Evolutionary conservation across 2,113 vertebrate genomes (phyloP).

Genomic region (Melanocharis versteri): DNA sequence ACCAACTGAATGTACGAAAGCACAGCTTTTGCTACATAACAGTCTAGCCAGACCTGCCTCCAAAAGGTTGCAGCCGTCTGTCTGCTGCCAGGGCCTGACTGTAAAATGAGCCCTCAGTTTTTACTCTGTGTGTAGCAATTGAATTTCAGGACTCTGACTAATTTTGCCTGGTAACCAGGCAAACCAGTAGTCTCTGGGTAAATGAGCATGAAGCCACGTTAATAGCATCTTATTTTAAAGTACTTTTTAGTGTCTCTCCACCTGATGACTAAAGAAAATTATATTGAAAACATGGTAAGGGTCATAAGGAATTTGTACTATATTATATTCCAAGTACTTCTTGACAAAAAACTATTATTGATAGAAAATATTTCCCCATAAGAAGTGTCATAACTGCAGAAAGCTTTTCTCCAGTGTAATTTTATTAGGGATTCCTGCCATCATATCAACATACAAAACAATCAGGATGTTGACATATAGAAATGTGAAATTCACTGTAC

Average conservation of each 20-base stretch:
- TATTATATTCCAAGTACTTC: background rate
- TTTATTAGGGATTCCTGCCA: constrained; percentile 90
- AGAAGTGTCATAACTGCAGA: constrained; percentile 17
- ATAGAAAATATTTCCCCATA: constrained; percentile 1
- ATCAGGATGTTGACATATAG: constrained; percentile 89
- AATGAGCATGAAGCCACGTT: background rate
- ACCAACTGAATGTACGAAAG: background rate
- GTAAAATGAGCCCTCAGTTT: background rate
- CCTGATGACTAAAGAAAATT: background rate
- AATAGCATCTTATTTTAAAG: background rate
- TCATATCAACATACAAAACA: constrained; percentile 98
- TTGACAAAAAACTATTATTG: background rate
- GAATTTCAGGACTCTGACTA: background rate
- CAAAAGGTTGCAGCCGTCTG: background rate
- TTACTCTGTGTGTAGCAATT: background rate
- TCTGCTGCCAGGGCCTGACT: background rate
- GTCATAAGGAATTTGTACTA: background rate
- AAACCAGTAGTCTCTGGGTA: background rate
- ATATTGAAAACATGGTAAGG: background rate
- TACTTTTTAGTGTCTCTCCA: background rate
- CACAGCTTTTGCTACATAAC: background rate
- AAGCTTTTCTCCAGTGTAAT: constrained; percentile 70
- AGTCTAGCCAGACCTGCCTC: background rate
- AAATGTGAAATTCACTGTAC: constrained; percentile 95
- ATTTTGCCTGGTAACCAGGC: background rate